Percentiles rank a stretch among this genome's conserved stretches.
Evolutionary conservation across 2,888 invertebrate genomes (phyloP).

Genomic region (Ophonus ardosiacus): DNA sequence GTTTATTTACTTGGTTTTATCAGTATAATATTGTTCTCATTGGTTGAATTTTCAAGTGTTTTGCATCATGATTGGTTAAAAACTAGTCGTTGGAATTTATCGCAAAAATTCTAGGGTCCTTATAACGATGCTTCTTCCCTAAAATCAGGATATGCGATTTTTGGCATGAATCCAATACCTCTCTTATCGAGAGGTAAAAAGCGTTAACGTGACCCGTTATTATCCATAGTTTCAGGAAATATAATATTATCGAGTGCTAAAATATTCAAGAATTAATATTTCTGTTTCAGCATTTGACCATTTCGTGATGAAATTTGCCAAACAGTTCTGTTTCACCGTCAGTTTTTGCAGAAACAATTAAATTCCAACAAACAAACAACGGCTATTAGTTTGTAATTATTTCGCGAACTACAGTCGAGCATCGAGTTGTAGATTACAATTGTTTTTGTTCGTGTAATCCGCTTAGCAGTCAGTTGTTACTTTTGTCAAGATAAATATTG

Average conservation of each 20-base stretch:
- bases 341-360: slow-evolving; percentile 16
- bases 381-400: slow-evolving; percentile 26
- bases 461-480: slow-evolving; percentile 4
- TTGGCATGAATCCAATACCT: no score
- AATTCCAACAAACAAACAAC: not conserved
- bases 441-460: slow-evolving; percentile 25
- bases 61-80: no score
- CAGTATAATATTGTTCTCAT: no score
- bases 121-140: no score
- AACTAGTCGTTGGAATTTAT: no score
- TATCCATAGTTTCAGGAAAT: slow-evolving; percentile 15
- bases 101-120: no score
- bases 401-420: slow-evolving; percentile 14
- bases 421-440: slow-evolving; percentile 25
- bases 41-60: no score
- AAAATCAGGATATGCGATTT: no score
- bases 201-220: no score
- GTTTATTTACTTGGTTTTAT: no score
- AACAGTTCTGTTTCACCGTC: not conserved
- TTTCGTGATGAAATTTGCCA: slow-evolving; percentile 9
- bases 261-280: slow-evolving; percentile 9
- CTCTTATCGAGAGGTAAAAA: no score
- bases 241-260: slow-evolving; percentile 4
- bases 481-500: slow-evolving; percentile 20
- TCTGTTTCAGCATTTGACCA: not conserved